phyloP scores from a whole-genome alignment of 2,113 vertebrate species.

The Brienomyrus longianalis region DNA sequence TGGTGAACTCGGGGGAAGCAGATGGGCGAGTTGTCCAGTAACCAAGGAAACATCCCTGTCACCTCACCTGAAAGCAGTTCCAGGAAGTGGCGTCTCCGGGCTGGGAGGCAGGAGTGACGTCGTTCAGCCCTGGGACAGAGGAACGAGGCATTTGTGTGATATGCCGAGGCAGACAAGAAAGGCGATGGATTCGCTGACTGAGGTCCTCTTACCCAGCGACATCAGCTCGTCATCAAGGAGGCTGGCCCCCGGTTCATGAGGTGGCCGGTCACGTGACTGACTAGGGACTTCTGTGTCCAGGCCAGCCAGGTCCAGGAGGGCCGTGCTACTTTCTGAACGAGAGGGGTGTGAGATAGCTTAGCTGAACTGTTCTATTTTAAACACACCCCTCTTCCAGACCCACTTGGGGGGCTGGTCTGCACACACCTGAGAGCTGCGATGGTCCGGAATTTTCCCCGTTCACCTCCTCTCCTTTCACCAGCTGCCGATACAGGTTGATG shows the following conservation, averaged over 20 bases:
- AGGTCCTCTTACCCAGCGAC: conserved; percentile 70
- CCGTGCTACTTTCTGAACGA: conserved; percentile 66
- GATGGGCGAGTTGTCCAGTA: background rate
- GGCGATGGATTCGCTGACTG: background rate
- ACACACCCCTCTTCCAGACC: background rate
- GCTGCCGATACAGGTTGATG: conserved; percentile 86
- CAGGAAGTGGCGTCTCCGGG: conserved; percentile 68
- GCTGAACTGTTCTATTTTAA: background rate
- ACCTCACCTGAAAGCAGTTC: conserved; percentile 81
- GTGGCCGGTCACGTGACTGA: conserved; percentile 42
- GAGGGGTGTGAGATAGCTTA: conserved; percentile 1
- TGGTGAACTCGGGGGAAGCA: background rate
- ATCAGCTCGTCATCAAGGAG: conserved; percentile 92
- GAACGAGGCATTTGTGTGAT: background rate
- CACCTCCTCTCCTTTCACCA: conserved; percentile 83
- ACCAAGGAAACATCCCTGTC: background rate
- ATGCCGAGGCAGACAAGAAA: background rate
- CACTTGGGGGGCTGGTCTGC: background rate
- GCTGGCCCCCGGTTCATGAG: conserved; percentile 65
- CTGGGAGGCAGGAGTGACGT: conserved; percentile 64
- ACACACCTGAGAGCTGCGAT: conserved; percentile 62
- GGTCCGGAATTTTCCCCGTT: conserved; percentile 62
- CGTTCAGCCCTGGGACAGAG: conserved; percentile 68
- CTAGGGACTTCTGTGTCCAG: conserved; percentile 66
- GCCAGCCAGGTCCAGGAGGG: conserved; percentile 83